These are phyloP conservation scores for Neolamprologus tretocephalus DNA, from an alignment of 2,113 vertebrate species.

Conservation along the genomic window DNA sequence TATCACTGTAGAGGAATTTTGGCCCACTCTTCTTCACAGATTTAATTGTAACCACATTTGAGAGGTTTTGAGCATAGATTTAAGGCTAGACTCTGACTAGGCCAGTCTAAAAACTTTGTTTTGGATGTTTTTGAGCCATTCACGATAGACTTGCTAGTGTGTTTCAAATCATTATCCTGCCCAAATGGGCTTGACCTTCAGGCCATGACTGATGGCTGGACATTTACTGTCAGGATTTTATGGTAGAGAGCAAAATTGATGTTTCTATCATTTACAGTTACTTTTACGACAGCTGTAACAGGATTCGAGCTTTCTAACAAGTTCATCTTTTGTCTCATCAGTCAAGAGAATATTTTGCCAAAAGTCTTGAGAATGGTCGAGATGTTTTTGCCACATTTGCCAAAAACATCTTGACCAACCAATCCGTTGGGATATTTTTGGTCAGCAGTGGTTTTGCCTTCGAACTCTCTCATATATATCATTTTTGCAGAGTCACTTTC, in stretches of 20 bases:
- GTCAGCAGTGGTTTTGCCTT: neutral
- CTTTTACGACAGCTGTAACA: neutral
- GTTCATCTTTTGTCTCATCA: neutral
- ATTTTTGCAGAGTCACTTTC: neutral
- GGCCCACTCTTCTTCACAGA: neutral
- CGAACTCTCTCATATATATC: rapidly evolving
- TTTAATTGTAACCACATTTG: neutral
- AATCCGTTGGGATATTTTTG: neutral
- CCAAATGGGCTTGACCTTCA: neutral
- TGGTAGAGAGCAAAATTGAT: neutral
- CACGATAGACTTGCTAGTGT: neutral
- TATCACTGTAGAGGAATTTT: neutral
- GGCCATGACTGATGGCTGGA: neutral
- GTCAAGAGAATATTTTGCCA: neutral
- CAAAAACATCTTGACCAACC: neutral
- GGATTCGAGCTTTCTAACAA: neutral
- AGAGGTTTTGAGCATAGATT: neutral
- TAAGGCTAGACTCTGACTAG: neutral
- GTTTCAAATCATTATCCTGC: neutral
- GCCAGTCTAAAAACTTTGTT: neutral
- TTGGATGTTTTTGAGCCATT: neutral
- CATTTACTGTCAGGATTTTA: neutral
- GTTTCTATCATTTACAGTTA: neutral
- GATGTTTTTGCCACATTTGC: neutral
- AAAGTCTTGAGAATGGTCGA: neutral